A percentile compares a stretch with the other conserved stretches of the same genome.
Evolutionary conservation across 2,797 vertebrate genomes (phyloP).

Genomic region (Molossus alvarezi): DNA sequence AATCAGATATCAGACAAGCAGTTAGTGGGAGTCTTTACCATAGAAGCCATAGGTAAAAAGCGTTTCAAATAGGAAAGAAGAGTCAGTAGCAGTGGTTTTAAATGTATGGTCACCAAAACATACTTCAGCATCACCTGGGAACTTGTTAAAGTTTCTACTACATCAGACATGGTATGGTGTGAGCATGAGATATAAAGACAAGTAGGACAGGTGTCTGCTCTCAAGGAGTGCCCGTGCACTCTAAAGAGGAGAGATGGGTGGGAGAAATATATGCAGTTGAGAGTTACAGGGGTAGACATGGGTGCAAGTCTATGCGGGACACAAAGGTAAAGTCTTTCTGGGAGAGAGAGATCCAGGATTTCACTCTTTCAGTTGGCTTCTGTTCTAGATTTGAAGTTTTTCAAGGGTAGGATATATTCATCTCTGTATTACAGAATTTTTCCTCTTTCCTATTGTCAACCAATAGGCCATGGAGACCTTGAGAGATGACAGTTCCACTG

Average conservation of each 20-base stretch:
- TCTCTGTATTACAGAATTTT: neutral
- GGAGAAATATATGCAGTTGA: too few species aligned
- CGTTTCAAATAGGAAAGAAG: neutral
- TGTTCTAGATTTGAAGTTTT: neutral
- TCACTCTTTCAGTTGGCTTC: neutral
- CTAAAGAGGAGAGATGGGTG: neutral
- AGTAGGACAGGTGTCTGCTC: neutral
- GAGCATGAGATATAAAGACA: neutral
- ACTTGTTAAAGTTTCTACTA: neutral
- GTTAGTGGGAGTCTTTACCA: neutral
- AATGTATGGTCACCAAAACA: neutral
- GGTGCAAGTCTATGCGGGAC: too few species aligned
- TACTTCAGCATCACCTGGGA: neutral
- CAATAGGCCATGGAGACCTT: neutral
- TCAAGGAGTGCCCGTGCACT: rapidly evolving
- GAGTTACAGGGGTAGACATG: neutral
- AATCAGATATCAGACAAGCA: neutral
- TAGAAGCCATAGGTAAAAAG: neutral
- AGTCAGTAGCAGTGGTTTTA: neutral
- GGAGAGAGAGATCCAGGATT: neutral
- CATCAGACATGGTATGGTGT: neutral
- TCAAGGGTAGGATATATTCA: neutral
- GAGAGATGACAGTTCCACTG: neutral
- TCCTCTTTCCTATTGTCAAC: neutral
- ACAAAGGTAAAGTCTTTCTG: neutral